Base-by-base conservation (phyloP, 2,797 vertebrate species). In the Liasis olivaceus region DNA sequence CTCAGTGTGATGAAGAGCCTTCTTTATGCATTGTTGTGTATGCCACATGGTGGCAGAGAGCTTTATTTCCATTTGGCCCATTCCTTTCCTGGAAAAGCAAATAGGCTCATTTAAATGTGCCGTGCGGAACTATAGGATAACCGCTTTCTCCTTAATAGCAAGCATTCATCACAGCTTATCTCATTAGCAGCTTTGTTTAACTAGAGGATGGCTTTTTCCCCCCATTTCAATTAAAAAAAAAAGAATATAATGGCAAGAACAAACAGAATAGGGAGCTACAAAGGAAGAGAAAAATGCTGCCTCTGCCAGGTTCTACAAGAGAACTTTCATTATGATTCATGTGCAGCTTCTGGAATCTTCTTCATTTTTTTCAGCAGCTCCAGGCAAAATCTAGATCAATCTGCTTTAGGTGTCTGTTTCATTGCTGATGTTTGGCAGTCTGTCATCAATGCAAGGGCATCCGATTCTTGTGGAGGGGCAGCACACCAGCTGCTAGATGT, bases 321-420 rank as follows among this genome's bases (percentile, higher is more conserved):
- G 36, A 92, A 93, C 58, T 89, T 94, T 96, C 85, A 17, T 59
- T 93, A 24, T 93, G 81, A 95, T 94, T 93, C 92, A 81, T n/a
- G 84, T 54, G 60, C 58, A 0, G 6, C 89, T 95, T 87, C 89
- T 92, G 93, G 77, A 92, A 92, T 96, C 85, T 89, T n/a, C 15
- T 88, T 77, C 15, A 3, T 47, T 47, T 24, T 81, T 12, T 12
- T 2, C 94, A 91, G 91, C 90, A 64, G 94, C 95, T 97, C 84
- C 89, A 95, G 95, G 94, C 91, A 95, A 95, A 93, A 95, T 77
- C 20, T 91, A 91, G 95, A 95, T 95, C 93, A 96, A 90, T 95
- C 93, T 96, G 89, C 89, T 94, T 94, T 90, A 88, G 51, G 92
- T 94, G 86, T 95, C 94, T 93, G 84, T 92, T 96, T 92, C 93